A percentile compares a stretch with the other conserved stretches of the same genome.
These are phyloP conservation scores for Silvanus unidentatus DNA, from an alignment of 2,888 invertebrate species.

Conservation along the genomic window DNA sequence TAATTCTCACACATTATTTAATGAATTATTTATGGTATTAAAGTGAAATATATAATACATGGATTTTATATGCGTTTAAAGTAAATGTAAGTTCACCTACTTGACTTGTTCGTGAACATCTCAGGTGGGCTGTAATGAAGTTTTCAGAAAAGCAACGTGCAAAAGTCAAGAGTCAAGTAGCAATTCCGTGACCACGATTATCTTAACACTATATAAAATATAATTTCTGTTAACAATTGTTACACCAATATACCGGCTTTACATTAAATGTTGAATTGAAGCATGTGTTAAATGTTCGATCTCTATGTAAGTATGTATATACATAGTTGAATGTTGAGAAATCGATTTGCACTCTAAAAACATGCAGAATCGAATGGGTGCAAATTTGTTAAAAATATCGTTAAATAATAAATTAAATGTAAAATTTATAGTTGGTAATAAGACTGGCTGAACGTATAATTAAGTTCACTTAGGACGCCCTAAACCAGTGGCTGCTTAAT, in stretches of 20 bases:
- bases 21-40: conserved; percentile 11
- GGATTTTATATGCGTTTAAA: conserved; percentile 6
- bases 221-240: conserved; percentile 4
- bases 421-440: conserved; percentile 8
- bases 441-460: conserved; percentile 12
- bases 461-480: conserved; percentile 14
- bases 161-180: conserved; percentile 16
- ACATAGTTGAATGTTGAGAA: no score
- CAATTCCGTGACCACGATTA: conserved; percentile 17
- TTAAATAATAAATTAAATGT: conserved; percentile 9
- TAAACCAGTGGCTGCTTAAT: conserved; percentile 7
- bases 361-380: conserved; percentile 1
- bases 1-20: conserved; percentile 3
- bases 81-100: not conserved
- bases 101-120: conserved; percentile 11
- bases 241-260: not conserved
- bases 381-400: conserved; percentile 6
- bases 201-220: conserved; percentile 13
- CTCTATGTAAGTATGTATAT: no score
- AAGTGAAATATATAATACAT: conserved; percentile 11
- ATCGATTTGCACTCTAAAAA: no score
- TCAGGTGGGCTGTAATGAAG: conserved; percentile 15
- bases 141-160: conserved; percentile 15
- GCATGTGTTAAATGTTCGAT: no score
- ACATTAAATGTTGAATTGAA: no score